These are phyloP conservation scores for Intellagama lesueurii DNA, from an alignment of 2,797 vertebrate species.

Conservation along the genomic window DNA sequence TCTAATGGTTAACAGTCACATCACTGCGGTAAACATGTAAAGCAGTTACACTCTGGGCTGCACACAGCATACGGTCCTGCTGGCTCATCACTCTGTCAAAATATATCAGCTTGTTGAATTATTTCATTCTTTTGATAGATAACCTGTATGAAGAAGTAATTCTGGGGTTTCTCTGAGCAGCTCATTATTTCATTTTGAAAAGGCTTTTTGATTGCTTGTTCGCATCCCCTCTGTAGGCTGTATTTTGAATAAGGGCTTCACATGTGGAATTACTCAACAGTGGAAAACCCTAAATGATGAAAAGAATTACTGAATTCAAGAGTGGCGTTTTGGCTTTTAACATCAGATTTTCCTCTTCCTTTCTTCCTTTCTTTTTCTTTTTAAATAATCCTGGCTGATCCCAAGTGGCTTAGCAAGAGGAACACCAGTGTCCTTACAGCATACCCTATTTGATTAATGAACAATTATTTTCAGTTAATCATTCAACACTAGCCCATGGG, in stretches of 20 bases:
- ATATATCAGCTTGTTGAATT: not conserved
- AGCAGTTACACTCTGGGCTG: too few relatives aligned
- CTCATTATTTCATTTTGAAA: not conserved
- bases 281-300: not conserved
- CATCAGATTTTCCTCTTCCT: slow-evolving; percentile 46
- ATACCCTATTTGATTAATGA: slow-evolving; percentile 63
- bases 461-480: slow-evolving; percentile 51
- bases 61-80: not conserved
- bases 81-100: not conserved
- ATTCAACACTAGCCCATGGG: slow-evolving; percentile 55
- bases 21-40: too few relatives aligned
- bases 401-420: slow-evolving; percentile 38
- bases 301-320: slow-evolving; percentile 17
- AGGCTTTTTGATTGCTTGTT: not conserved
- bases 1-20: too few relatives aligned
- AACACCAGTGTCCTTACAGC: slow-evolving; percentile 36
- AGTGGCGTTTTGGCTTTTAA: slow-evolving; percentile 33
- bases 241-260: not conserved
- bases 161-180: not conserved
- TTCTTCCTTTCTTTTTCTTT: not conserved
- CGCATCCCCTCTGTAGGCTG: not conserved
- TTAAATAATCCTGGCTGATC: slow-evolving; percentile 30
- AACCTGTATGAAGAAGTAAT: not conserved
- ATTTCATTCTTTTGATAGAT: not conserved
- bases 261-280: not conserved